Percentiles rank a stretch among this genome's conserved stretches.
These are phyloP conservation scores for Paradoxurus hermaphroditus DNA, from an alignment of 2,113 vertebrate species.

Conservation along the genomic window DNA sequence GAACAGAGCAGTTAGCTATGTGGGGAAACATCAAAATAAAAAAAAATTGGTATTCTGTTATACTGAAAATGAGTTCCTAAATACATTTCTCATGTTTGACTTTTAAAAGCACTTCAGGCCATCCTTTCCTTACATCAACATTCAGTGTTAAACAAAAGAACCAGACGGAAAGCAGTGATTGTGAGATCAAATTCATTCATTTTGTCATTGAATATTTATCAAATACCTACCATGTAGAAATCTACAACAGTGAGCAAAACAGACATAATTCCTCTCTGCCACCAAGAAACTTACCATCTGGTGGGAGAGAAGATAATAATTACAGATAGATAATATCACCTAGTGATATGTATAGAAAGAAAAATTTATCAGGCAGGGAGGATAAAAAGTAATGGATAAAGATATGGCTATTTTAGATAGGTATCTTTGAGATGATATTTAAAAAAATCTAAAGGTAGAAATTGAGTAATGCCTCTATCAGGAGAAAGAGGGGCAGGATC, in stretches of 20 bases:
- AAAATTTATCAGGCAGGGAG: not conserved
- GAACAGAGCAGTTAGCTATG: not conserved
- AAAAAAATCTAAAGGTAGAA: not conserved
- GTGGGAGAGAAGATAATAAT: not conserved
- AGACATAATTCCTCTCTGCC: not conserved
- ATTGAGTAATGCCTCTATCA: not conserved
- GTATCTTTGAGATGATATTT: not conserved
- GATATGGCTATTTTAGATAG: not conserved
- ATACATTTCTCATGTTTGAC: not conserved
- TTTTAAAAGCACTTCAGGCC: not conserved
- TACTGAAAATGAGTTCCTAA: not conserved
- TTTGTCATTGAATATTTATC: not conserved
- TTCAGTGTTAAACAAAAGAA: slow-evolving; percentile 42
- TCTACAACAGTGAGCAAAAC: not conserved
- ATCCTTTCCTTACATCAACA: not conserved
- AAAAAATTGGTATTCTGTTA: not conserved
- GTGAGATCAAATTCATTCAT: not conserved
- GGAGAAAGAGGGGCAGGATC: not conserved
- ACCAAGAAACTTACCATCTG: not conserved
- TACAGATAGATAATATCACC: not conserved
- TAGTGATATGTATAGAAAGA: not conserved
- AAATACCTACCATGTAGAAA: not conserved
- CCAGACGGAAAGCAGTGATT: not conserved
- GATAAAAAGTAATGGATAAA: not conserved
- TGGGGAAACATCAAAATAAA: not conserved